phyloP scores from a whole-genome alignment of 2,113 vertebrate genomes.

The Neolamprologus variostigma region DNA sequence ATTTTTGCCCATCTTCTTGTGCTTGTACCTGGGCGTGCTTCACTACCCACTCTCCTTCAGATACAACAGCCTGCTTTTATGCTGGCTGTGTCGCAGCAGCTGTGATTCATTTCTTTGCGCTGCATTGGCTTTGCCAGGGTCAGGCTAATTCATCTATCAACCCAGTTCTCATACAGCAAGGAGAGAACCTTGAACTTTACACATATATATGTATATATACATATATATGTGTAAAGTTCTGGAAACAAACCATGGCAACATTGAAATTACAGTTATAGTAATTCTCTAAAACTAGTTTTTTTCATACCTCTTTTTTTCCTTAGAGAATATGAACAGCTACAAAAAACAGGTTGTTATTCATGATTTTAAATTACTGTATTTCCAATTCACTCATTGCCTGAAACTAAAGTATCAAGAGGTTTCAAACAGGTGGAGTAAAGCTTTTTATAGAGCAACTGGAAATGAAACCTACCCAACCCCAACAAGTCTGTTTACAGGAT shows the following conservation, averaged over 20 bases:
- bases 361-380: not conserved
- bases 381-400: not conserved
- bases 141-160: not conserved
- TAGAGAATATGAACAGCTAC: not conserved
- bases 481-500: not conserved
- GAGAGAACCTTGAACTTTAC: not conserved
- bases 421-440: not conserved
- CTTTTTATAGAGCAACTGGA: not conserved
- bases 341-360: not conserved
- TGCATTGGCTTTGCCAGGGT: not conserved
- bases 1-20: not conserved
- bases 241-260: not conserved
- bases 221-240: not conserved
- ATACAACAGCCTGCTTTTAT: slow-evolving; percentile 1
- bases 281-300: not conserved
- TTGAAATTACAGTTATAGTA: not conserved
- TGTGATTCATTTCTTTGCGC: slow-evolving; percentile 21
- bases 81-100: not conserved
- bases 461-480: not conserved
- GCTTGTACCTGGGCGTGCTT: not conserved
- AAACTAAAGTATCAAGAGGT: not conserved
- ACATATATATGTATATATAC: not conserved
- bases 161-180: not conserved
- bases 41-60: not conserved
- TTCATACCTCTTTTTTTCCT: not conserved